phyloP scores from a whole-genome alignment of 2,113 vertebrate genomes.

The Apistogramma diplotaenia region DNA sequence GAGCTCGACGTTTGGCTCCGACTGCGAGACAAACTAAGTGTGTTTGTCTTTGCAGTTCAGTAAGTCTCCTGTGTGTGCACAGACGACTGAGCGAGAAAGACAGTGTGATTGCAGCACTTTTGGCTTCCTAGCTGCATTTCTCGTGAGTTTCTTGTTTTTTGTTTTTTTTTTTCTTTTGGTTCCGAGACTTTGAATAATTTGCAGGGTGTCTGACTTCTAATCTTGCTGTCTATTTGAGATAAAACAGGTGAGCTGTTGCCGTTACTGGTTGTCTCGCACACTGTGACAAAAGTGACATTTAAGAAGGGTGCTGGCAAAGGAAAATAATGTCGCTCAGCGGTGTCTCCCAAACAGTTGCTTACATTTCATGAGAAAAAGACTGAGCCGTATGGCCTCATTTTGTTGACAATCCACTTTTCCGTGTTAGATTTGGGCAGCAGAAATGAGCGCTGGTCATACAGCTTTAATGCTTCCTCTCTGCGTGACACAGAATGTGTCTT shows the following conservation, averaged over 20 bases:
- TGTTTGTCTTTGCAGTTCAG: conserved; percentile 57
- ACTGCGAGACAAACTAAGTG: conserved; percentile 49
- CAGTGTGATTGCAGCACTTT: conserved; percentile 25
- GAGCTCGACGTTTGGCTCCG: conserved; percentile 35
- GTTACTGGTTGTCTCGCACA: conserved; percentile 6
- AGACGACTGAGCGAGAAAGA: conserved; percentile 13
- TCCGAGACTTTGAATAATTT: conserved; percentile 38
- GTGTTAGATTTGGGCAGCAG: conserved; percentile 7
- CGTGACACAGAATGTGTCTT: conserved; percentile 30
- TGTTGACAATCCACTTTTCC: neutral
- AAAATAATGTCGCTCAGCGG: conserved; percentile 5
- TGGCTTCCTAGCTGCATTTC: conserved; percentile 4
- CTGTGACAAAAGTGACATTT: conserved; percentile 31
- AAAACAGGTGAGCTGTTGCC: conserved; percentile 14
- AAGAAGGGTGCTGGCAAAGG: neutral
- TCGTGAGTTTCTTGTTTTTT: neutral
- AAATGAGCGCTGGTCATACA: conserved; percentile 11
- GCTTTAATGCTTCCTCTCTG: conserved; percentile 21
- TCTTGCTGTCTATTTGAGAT: conserved; percentile 11
- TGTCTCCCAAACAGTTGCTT: neutral
- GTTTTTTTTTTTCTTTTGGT: neutral
- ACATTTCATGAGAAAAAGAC: neutral
- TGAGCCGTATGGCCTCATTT: neutral
- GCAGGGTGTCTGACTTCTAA: conserved; percentile 44
- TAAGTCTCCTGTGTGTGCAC: conserved; percentile 35